Evolutionary conservation across 2,797 vertebrate genomes (phyloP).

Genomic region (Sebastes aleutianus): DNA sequence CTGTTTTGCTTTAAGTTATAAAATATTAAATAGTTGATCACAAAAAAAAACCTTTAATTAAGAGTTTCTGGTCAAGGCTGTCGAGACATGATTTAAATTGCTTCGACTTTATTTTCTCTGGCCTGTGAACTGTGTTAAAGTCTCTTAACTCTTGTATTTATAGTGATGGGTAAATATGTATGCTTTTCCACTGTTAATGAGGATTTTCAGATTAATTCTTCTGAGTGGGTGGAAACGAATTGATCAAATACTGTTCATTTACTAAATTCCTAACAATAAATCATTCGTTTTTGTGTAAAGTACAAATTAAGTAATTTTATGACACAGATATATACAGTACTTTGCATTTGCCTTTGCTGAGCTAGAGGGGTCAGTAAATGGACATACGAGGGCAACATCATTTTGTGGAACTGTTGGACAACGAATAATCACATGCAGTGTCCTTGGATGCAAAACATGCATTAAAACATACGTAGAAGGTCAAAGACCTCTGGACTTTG

Average conservation of each 20-base stretch:
- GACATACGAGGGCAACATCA: not conserved
- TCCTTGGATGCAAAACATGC: not conserved
- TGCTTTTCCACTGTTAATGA: not conserved
- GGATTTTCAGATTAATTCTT: not conserved
- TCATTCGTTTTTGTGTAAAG: not conserved
- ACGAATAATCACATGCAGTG: not conserved
- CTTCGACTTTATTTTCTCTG: not conserved
- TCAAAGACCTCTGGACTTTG: not conserved
- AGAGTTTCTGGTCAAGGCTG: constrained; percentile 6
- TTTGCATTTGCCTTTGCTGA: not conserved
- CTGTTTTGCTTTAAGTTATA: not conserved
- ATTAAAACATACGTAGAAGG: not conserved
- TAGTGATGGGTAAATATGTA: constrained; percentile 1
- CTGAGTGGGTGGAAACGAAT: not conserved
- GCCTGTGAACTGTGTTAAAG: constrained; percentile 13
- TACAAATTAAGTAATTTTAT: not conserved
- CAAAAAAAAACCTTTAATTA: not conserved
- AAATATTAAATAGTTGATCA: constrained; percentile 2
- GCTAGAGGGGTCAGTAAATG: not conserved
- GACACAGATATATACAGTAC: not conserved
- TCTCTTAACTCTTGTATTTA: not conserved
- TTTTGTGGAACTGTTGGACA: not conserved
- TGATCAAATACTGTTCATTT: not conserved
- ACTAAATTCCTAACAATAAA: not conserved
- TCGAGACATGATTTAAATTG: constrained; percentile 12